Base-by-base conservation (phyloP, 2,888 invertebrate genomes). In the Chaetogeoica ovagalla region DNA sequence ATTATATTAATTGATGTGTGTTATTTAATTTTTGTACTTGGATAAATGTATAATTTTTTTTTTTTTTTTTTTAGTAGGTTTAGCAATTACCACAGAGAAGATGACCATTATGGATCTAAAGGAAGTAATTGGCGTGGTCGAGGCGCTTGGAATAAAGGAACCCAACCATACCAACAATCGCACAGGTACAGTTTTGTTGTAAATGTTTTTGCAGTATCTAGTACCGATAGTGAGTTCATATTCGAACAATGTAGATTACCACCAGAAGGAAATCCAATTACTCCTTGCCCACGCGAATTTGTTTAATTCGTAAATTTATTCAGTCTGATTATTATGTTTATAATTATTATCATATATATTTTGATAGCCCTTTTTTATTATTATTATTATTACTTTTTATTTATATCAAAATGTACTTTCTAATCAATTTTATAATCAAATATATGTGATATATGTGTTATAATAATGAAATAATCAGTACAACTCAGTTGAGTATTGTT, bases 181-280 rank as follows among this genome's bases (percentile, higher is more conserved):
- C 79, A 79, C 79, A 79, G 79, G 79, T 79, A 79, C 70, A 79
- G 79, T 79, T 79, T 79, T 79, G 70, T 79, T 79, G 79, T 79
- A 79, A 79, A 79, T 79, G 79, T 79, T 79, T 62, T 79, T 79
- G 79, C 79, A 79, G 79, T 79, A 70, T 79, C 79, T 79, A 79
- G 79, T 79, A 71, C 79, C 63, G 70, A 79, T 79, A 79, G 79
- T 79, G 69, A 79, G 79, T 79, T 79, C 79, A 79, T 79, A 79
- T 79, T 79, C 63, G 70, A 79, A 70, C 70, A 79, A 48, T 79
- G 79, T 79, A 79, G 79, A 70, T 70, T 71, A 52, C 79, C 62
- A 71, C 70, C 55, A 79, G 79, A 79, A 23, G 79, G 70, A 79
- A 79, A 79, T 52, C 70, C 79, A 71, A 71, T 70, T 71, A 62